phyloP scores from a whole-genome alignment of 2,888 invertebrate species.

The Cordilura impudica region DNA sequence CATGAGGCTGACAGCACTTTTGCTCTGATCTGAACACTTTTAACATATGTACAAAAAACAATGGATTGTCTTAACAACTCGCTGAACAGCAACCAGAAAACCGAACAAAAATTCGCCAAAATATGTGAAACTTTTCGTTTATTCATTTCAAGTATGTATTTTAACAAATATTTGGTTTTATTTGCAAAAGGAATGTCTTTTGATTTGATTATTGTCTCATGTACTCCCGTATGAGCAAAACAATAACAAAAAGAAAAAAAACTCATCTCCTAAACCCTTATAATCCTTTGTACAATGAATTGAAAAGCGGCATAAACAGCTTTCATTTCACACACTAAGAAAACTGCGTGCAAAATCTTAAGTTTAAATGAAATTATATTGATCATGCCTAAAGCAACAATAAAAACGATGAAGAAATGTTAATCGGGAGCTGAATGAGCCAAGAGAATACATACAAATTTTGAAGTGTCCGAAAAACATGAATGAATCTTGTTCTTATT shows the following conservation, averaged over 20 bases:
- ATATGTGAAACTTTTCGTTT: conserved; percentile 50
- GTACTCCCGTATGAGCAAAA: conserved; percentile 27
- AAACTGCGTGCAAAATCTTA: conserved; percentile 10
- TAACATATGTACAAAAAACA: background rate
- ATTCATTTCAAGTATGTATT: conserved; percentile 19
- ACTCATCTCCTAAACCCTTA: conserved; percentile 47
- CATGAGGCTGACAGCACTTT: conserved; percentile 47
- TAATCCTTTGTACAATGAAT: conserved; percentile 45
- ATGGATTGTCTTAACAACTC: conserved; percentile 8
- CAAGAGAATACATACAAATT: conserved; percentile 9
- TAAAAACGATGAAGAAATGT: conserved; percentile 17
- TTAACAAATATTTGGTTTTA: conserved; percentile 39
- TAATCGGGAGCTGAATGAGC: background rate
- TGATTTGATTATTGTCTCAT: conserved; percentile 39
- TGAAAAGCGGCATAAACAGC: conserved; percentile 26
- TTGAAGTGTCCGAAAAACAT: conserved; percentile 68
- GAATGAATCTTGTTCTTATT: conserved; percentile 73
- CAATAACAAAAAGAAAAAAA: conserved; percentile 29
- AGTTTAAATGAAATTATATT: conserved; percentile 30
- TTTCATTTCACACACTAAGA: conserved; percentile 17
- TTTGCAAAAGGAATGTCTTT: conserved; percentile 18
- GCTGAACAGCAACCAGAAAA: background rate
- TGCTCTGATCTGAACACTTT: background rate
- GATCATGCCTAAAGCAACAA: conserved; percentile 28
- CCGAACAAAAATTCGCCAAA: conserved; percentile 26